Base-by-base conservation (phyloP, 2,113 vertebrate genomes). In the Esox niger region DNA sequence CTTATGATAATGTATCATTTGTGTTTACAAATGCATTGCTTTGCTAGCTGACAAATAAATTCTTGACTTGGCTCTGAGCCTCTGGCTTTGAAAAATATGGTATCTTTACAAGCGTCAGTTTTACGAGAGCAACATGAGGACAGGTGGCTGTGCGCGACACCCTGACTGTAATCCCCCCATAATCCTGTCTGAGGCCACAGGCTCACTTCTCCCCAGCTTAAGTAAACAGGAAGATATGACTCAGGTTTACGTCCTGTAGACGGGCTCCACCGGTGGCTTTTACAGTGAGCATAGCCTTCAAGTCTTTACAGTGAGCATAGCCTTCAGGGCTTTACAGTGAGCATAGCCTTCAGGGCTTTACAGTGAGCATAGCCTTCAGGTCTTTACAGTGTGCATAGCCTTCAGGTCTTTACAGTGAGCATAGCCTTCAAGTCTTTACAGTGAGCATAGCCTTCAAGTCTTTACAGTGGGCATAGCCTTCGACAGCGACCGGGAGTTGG, bases 21-120 rank as follows among this genome's bases (percentile, higher is more conserved):
- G 38, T 43, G 13, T 43, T 43, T 43, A 15, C 38, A 43, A 15
- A 43, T 1, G 38, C 38, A 43, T 43, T 17, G 38, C 17, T 4
- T 43, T 17, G 38, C 17, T 43, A 43, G 38, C 38, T 15, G 38
- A 43, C 38, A 43, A 43, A 43, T 6, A 17, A 43, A 43, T 43
- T 15, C 38, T 43, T 4, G 4, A 43, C 13, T 43, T 10, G 13
- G 38, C 17, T 43, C 27, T 23, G 2, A 31, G 27, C 55, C 58
- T 33, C 38, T 43, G 15, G 38, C 38, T 15, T 59, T 63, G 38
- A 64, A 27, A 31, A 58, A 58, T 25, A 26, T 61, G n/a, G 60
- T 64, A 23, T 58, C 20, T 71, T 43, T 71, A 65, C 66, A 68
- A 65, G 74, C 68, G 55, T 32, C 15, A 30, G 23, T 62, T 74